phyloP scores from a whole-genome alignment of 2,113 vertebrate genomes.

The Urocitellus parryii region DNA sequence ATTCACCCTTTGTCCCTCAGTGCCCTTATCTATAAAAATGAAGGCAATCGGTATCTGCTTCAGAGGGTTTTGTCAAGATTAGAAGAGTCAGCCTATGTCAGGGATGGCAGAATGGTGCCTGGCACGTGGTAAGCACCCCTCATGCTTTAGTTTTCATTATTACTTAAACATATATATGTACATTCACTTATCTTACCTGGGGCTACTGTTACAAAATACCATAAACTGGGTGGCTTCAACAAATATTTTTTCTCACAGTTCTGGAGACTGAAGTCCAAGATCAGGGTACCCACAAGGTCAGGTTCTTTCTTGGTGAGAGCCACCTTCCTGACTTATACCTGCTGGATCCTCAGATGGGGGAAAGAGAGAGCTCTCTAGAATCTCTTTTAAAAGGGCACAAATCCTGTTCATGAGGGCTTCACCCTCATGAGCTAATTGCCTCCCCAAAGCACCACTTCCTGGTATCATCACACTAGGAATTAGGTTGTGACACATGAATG shows the following conservation, averaged over 20 bases:
- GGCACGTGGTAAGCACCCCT: neutral
- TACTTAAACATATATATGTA: neutral
- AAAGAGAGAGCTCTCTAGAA: neutral
- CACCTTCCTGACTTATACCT: neutral
- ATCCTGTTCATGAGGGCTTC: neutral
- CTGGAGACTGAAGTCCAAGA: neutral
- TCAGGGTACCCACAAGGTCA: neutral
- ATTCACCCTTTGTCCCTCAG: neutral
- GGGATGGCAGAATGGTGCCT: neutral
- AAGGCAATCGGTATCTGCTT: neutral
- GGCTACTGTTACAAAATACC: neutral
- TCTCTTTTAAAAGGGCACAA: neutral
- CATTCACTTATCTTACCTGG: neutral
- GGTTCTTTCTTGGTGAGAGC: neutral
- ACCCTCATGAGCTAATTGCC: neutral
- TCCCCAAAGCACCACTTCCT: neutral
- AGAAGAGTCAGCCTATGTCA: neutral
- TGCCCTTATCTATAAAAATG: conserved; percentile 29
- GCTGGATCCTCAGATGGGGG: neutral
- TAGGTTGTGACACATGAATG: neutral
- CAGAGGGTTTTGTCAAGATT: neutral
- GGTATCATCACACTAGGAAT: neutral
- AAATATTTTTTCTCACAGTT: neutral
- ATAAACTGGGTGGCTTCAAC: neutral
- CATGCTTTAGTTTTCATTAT: neutral